A percentile compares a stretch with the other conserved stretches of the same genome.
phyloP scores from a whole-genome alignment of 2,113 vertebrate genomes.

The Alosa alosa region DNA sequence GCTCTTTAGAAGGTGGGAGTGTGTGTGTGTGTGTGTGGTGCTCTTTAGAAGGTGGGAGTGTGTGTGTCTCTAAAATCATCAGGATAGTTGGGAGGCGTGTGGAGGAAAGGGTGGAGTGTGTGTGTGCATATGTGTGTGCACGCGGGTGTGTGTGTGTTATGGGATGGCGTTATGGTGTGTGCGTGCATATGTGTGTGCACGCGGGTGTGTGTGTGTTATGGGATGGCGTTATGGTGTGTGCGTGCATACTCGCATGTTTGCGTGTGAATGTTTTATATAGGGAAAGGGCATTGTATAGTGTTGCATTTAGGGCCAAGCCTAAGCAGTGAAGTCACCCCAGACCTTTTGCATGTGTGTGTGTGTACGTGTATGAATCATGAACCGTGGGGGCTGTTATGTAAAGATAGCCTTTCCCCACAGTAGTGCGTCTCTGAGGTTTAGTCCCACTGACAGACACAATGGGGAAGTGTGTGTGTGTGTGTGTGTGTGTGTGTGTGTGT shows the following conservation, averaged over 20 bases:
- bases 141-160: not conserved
- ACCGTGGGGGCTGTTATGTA: too few species aligned
- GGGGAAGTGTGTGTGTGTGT: too few species aligned
- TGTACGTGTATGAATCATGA: too few species aligned
- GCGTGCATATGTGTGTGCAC: not conserved
- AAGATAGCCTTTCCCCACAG: too few species aligned
- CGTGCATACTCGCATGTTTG: constrained; percentile 14
- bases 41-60: not conserved
- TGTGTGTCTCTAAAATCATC: not conserved
- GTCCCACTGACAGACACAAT: too few species aligned
- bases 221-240: not conserved
- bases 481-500: too few species aligned
- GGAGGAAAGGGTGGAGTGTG: constrained; percentile 20
- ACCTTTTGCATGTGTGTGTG: not conserved
- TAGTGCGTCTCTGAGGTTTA: too few species aligned
- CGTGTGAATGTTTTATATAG: constrained; percentile 20
- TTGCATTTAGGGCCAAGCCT: not conserved
- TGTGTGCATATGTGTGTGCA: too few species aligned
- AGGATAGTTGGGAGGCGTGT: not conserved
- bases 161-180: not conserved
- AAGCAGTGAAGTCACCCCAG: not conserved
- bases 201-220: not conserved
- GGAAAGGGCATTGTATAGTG: constrained; percentile 13
- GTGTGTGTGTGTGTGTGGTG: not conserved
- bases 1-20: not conserved